Conservation (phyloP, 2,888 invertebrate genomes). For the Phyto melanocephala region DNA sequence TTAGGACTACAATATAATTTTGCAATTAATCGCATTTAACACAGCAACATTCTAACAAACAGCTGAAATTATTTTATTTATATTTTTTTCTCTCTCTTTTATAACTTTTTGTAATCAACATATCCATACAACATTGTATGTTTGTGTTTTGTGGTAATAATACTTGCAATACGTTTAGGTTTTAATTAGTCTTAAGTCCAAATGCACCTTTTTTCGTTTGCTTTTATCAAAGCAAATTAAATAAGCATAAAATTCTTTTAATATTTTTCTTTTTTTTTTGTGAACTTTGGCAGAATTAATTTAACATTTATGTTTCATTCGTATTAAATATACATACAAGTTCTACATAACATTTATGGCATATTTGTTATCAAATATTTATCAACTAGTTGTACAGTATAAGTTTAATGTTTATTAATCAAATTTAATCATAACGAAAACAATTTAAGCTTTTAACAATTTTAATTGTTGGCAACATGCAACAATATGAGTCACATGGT, state of each 20-base stretch:
- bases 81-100: not conserved
- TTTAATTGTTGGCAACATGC: conserved; percentile 42
- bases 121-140: conserved; percentile 10
- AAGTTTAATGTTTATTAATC: not conserved
- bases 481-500: not conserved
- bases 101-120: not conserved
- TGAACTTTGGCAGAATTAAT: not conserved
- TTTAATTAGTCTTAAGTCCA: conserved; percentile 26
- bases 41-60: conserved; percentile 53
- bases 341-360: not conserved
- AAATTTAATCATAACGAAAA: conserved; percentile 15
- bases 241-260: conserved; percentile 42
- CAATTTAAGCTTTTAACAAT: not conserved
- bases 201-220: conserved; percentile 21
- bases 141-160: not conserved
- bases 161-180: not conserved
- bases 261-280: not conserved
- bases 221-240: conserved; percentile 33
- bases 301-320: conserved; percentile 25
- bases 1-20: conserved; percentile 61
- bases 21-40: conserved; percentile 66
- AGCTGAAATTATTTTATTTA: conserved; percentile 19
- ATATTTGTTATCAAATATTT: not conserved
- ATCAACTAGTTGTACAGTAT: not conserved
- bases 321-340: not conserved